Conservation (phyloP, 2,113 vertebrate genomes). For the Xerus inauris region DNA sequence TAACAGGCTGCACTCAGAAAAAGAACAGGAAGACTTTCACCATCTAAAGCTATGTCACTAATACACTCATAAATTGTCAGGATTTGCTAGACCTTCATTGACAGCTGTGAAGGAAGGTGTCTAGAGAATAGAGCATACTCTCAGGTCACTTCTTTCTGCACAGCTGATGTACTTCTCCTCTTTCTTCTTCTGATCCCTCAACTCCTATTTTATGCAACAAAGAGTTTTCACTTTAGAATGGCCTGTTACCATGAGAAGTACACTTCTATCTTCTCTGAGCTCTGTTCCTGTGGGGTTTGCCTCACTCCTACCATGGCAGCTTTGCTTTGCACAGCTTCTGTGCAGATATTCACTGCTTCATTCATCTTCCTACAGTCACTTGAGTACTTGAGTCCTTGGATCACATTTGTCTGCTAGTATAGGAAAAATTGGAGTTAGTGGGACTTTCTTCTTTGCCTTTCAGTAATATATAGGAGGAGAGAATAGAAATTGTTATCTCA, state of each 20-base stretch:
- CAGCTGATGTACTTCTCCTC: neutral
- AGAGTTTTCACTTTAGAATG: neutral
- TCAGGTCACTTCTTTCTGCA: neutral
- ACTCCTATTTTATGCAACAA: neutral
- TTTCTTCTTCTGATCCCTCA: neutral
- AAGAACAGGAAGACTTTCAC: neutral
- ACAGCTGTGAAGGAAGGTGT: neutral
- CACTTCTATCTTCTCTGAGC: neutral
- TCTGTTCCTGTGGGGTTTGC: neutral
- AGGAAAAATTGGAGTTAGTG: neutral
- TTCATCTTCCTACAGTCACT: too few relatives aligned
- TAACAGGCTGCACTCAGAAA: neutral
- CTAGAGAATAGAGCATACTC: neutral
- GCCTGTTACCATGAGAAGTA: neutral
- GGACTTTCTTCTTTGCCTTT: neutral
- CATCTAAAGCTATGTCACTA: neutral
- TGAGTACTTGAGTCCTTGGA: neutral
- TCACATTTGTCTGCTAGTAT: neutral
- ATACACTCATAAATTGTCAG: neutral
- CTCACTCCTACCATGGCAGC: neutral
- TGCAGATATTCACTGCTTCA: neutral
- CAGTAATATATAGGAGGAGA: neutral
- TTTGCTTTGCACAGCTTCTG: neutral
- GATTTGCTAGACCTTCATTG: neutral
- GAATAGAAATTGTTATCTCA: neutral